Conservation (phyloP, 2,797 vertebrate genomes). For the Pseudochaenichthys georgianus region DNA sequence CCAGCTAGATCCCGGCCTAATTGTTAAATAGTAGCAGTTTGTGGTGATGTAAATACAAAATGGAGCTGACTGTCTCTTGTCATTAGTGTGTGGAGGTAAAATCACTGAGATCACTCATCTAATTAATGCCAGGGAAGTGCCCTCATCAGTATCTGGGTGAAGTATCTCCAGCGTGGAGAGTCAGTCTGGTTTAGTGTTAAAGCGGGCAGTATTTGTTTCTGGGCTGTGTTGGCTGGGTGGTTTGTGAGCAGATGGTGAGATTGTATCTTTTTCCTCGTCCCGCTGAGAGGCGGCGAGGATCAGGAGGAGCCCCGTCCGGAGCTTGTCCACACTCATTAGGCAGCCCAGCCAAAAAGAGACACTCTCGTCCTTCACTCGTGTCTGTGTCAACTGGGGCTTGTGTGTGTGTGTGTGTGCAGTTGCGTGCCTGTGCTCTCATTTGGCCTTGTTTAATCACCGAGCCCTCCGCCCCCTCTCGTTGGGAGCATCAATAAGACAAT, state of each 20-base stretch:
- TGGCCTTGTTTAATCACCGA: slow-evolving; percentile 30
- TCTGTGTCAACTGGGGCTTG: slow-evolving; percentile 8
- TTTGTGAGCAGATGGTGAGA: slow-evolving; percentile 65
- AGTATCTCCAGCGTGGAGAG: slow-evolving; percentile 33
- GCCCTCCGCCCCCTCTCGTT: slow-evolving; percentile 1
- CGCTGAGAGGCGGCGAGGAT: slow-evolving; percentile 53
- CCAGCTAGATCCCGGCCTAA: slow-evolving; percentile 17
- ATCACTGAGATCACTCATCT: slow-evolving; percentile 36
- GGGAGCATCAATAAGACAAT: slow-evolving; percentile 32
- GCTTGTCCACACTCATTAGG: slow-evolving; percentile 71
- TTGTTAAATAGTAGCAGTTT: slow-evolving; percentile 41
- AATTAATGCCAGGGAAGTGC: slow-evolving; percentile 52
- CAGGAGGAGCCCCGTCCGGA: slow-evolving; percentile 60
- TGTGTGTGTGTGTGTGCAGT: background rate
- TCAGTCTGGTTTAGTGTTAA: slow-evolving; percentile 40
- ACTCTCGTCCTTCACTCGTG: slow-evolving; percentile 32
- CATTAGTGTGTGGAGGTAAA: slow-evolving; percentile 30
- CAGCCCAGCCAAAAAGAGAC: slow-evolving; percentile 50
- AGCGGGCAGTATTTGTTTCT: background rate
- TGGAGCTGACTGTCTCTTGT: slow-evolving; percentile 37
- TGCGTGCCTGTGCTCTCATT: slow-evolving; percentile 27
- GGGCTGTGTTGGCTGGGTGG: slow-evolving; percentile 47
- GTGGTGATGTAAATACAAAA: slow-evolving; percentile 12
- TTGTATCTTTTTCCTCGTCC: slow-evolving; percentile 47
- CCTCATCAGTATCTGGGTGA: slow-evolving; percentile 44